Percentiles rank a stretch among this genome's conserved stretches.
Evolutionary conservation across 2,797 vertebrate genomes (phyloP).

Genomic region (Xyrichtys novacula): DNA sequence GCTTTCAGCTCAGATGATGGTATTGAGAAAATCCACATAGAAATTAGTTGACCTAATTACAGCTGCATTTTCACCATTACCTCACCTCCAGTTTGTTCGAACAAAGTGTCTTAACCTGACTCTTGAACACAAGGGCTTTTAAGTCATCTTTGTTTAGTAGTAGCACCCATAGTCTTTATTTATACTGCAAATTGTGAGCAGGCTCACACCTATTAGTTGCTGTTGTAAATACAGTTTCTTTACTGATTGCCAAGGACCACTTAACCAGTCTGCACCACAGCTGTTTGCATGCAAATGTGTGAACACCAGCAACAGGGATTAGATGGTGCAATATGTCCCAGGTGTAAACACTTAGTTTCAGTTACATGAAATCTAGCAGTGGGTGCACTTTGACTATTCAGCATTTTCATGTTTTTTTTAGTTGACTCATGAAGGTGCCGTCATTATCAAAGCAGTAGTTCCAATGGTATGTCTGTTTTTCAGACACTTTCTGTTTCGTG

Average conservation of each 20-base stretch:
- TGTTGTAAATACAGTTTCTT: slow-evolving; percentile 7
- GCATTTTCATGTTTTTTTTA: slow-evolving; percentile 16
- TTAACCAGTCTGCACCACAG: slow-evolving; percentile 31
- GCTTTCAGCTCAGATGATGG: slow-evolving; percentile 15
- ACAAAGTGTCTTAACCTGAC: slow-evolving; percentile 68
- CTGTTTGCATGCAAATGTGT: slow-evolving; percentile 7
- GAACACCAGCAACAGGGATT: slow-evolving; percentile 31
- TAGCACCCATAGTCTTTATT: slow-evolving; percentile 47
- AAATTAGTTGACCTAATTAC: slow-evolving; percentile 20
- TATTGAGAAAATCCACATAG: neutral
- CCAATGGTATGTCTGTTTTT: slow-evolving; percentile 19
- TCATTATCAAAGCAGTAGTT: slow-evolving; percentile 21
- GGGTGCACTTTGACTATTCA: slow-evolving; percentile 25
- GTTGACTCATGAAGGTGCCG: neutral
- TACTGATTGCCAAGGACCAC: slow-evolving; percentile 31
- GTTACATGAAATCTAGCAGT: slow-evolving; percentile 13
- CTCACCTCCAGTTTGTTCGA: slow-evolving; percentile 25
- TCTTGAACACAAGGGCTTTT: slow-evolving; percentile 57
- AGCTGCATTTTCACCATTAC: slow-evolving; percentile 7
- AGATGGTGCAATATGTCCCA: slow-evolving; percentile 36
- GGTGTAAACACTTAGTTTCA: slow-evolving; percentile 42
- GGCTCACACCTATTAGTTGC: slow-evolving; percentile 56
- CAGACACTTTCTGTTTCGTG: slow-evolving; percentile 35
- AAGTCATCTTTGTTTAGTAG: slow-evolving; percentile 10
- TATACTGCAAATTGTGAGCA: slow-evolving; percentile 62